These are phyloP conservation scores for Elephantulus edwardii DNA, from an alignment of 2,113 vertebrate species.

Conservation along the genomic window DNA sequence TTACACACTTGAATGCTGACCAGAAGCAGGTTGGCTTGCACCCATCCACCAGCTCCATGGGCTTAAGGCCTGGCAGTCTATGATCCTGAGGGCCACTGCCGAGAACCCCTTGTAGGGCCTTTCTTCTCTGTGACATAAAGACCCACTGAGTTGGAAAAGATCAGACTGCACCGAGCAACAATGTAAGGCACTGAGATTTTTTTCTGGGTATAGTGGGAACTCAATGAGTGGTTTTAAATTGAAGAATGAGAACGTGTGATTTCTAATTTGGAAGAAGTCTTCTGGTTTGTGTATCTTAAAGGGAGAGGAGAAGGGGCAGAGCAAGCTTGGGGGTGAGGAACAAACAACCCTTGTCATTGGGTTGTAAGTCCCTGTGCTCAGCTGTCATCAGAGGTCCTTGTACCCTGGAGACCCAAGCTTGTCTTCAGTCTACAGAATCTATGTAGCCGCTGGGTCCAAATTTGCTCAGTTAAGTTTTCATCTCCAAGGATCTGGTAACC, in stretches of 20 bases:
- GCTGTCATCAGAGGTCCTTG: not conserved
- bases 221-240: not conserved
- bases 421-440: not conserved
- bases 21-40: not conserved
- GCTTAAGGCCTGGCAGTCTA: not conserved
- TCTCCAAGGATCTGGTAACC: conserved; percentile 13
- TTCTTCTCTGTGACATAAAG: not conserved
- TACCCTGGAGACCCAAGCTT: not conserved
- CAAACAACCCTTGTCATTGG: not conserved
- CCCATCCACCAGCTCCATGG: not conserved
- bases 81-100: fast-evolving
- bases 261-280: not conserved
- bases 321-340: not conserved
- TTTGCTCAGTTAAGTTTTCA: conserved; percentile 34
- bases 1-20: not conserved
- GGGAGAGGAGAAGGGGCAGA: not conserved
- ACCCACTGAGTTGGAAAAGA: not conserved
- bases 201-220: not conserved
- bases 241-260: not conserved
- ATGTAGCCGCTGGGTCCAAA: not conserved
- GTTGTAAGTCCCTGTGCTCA: not conserved
- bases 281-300: not conserved
- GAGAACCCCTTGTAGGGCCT: not conserved
- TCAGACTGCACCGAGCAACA: not conserved
- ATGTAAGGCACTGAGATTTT: not conserved